Base-by-base conservation (phyloP, 2,113 vertebrate species). In the Calidris pygmaea region DNA sequence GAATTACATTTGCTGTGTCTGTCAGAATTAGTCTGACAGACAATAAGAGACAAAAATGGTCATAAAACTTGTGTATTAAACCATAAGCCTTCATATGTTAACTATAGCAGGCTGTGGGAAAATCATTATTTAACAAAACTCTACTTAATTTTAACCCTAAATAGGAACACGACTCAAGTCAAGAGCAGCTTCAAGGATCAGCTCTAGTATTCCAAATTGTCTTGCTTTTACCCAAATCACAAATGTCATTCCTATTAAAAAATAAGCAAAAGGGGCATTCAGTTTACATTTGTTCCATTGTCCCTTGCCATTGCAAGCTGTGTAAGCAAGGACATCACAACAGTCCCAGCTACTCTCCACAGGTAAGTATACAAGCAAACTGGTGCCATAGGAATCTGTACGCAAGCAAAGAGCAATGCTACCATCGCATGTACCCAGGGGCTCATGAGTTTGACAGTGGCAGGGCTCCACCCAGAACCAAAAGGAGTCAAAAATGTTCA, bases 351-450 rank as follows among this genome's bases (percentile, higher is more conserved):
- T 66, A 15, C 5, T 60, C 43, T 59, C 37, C 37, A 41, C 13
- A 20, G 30, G 21, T 35, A 52, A n/a, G 23, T 18, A 26, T 4
- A 37, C 0, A 4, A 37, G 35, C 15, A 50, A 34, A 52, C 9
- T 30, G 34, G 7, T 34, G 24, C 29, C 32, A 39, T 0, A 19
- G 14, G 12, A 47, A 52, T 26, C 14, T 48, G 39, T 2, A 32
- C 7, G 17, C 0, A 1, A 48, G 39, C 21, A 24, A 59, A 78
- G 26, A 55, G 7, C 26, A 72, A 48, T 9, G 12, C 23, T 30
- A 11, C 32, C 18, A 5, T 0, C 20, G 16, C 26, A 23, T 1
- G 23, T 26, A 58, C 26, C 16, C 13, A 15, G 1, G 17, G 24
- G 39, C 21, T 59, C 10, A 2, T 5, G 16, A 55, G 45, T 37